phyloP scores from a whole-genome alignment of 2,113 vertebrate genomes.

The Octodon degus region DNA sequence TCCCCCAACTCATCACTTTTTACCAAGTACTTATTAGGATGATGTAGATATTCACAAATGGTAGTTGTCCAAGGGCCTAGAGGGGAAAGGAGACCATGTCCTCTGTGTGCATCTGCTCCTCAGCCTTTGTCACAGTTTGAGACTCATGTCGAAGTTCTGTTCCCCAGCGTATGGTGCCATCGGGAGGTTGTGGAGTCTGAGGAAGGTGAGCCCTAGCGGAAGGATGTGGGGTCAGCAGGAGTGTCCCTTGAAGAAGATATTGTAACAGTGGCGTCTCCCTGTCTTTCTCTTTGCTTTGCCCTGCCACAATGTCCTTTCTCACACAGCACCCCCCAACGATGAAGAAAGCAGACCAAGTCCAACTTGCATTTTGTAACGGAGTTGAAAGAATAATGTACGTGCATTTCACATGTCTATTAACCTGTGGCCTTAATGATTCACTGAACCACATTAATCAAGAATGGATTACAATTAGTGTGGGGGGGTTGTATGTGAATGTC shows the following conservation, averaged over 20 bases:
- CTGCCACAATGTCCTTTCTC: background rate
- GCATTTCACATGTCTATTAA: background rate
- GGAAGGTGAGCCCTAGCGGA: background rate
- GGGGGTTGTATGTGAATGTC: background rate
- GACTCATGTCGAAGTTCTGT: background rate
- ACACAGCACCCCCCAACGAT: background rate
- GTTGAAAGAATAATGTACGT: background rate
- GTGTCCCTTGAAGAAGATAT: no score
- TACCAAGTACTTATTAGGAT: rapidly evolving
- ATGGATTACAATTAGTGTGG: background rate
- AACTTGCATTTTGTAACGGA: background rate
- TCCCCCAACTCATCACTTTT: background rate
- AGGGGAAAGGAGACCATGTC: background rate
- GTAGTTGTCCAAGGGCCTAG: background rate
- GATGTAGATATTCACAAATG: background rate
- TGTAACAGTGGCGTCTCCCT: background rate
- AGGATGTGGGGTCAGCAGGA: background rate
- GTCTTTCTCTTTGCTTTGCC: background rate
- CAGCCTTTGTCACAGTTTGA: background rate
- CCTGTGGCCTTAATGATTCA: background rate
- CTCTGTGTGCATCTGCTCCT: background rate
- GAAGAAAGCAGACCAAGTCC: background rate
- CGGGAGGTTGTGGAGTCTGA: background rate
- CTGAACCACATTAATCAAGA: background rate
- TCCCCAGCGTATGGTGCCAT: background rate